These are phyloP conservation scores for Carettochelys insculpta DNA, from an alignment of 2,113 vertebrate genomes.

Conservation along the genomic window DNA sequence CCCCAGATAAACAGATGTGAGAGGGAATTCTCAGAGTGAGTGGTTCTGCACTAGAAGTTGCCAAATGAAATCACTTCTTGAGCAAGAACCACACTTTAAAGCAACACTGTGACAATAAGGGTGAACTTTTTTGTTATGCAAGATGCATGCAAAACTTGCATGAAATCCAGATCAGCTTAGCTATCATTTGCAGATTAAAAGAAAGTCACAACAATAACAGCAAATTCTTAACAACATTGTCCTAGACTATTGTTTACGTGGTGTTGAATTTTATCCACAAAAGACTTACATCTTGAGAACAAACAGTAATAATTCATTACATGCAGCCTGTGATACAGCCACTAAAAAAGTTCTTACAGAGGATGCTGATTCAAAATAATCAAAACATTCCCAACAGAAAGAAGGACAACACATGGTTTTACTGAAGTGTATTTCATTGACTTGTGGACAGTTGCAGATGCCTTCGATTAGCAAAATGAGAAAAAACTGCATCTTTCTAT, in stretches of 20 bases:
- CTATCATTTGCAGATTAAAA: constrained; percentile 74
- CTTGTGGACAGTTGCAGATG: constrained; percentile 12
- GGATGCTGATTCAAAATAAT: constrained; percentile 16
- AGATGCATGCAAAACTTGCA: constrained; percentile 70
- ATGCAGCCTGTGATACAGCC: constrained; percentile 25
- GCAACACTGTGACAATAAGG: constrained; percentile 52
- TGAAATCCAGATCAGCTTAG: constrained; percentile 70
- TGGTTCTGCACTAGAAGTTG: neutral
- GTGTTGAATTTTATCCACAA: constrained; percentile 52
- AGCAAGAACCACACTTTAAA: constrained; percentile 54
- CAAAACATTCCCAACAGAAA: constrained; percentile 30
- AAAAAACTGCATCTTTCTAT: constrained; percentile 60
- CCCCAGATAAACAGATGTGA: neutral
- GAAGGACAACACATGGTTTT: neutral
- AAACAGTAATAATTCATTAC: constrained; percentile 10
- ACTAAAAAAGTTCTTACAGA: constrained; percentile 37
- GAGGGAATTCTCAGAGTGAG: neutral
- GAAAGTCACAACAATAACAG: constrained; percentile 75
- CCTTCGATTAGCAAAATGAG: constrained; percentile 20
- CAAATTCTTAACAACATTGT: constrained; percentile 64
- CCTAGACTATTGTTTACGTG: constrained; percentile 57
- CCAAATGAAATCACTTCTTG: constrained; percentile 56
- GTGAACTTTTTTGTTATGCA: constrained; percentile 59
- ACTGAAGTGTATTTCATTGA: constrained; percentile 51
- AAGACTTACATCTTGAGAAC: constrained; percentile 50